These are phyloP conservation scores for Diogma glabrata DNA, from an alignment of 2,888 invertebrate genomes.

Conservation along the genomic window DNA sequence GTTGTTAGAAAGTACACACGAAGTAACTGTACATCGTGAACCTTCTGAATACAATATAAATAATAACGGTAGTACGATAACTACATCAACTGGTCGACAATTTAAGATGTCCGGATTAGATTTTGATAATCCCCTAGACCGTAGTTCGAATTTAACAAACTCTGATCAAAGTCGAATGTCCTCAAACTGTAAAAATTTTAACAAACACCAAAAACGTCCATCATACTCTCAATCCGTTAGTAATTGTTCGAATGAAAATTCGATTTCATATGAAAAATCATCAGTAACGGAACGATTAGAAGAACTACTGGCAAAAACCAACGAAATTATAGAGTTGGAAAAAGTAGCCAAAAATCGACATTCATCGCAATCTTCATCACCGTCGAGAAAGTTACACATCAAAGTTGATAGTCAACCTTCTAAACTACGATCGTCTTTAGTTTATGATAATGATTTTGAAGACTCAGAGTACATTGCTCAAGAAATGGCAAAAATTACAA, in stretches of 20 bases:
- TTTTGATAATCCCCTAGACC: too few species aligned
- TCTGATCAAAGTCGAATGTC: slow-evolving; percentile 8
- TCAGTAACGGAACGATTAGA: slow-evolving; percentile 28
- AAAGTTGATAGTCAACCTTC: slow-evolving; percentile 31
- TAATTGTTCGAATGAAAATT: neutral
- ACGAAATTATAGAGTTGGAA: slow-evolving; percentile 31
- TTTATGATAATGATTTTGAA: slow-evolving; percentile 8
- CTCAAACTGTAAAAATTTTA: neutral
- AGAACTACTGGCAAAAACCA: slow-evolving; percentile 29
- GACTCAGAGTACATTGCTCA: slow-evolving; percentile 16
- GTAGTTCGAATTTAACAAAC: slow-evolving; percentile 3
- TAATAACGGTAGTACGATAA: slow-evolving; percentile 12
- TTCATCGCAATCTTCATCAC: slow-evolving; percentile 14
- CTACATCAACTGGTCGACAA: neutral
- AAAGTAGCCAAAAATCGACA: slow-evolving; percentile 23
- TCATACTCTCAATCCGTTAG: neutral
- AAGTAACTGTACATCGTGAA: slow-evolving; percentile 23
- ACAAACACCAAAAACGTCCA: neutral
- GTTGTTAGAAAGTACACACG: slow-evolving; percentile 25
- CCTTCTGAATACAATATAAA: slow-evolving; percentile 17
- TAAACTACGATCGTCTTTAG: neutral
- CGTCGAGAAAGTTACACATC: slow-evolving; percentile 38
- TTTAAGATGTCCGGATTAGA: too few species aligned
- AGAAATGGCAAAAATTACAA: slow-evolving; percentile 19
- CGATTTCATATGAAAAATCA: neutral